Evolutionary conservation across 2,888 invertebrate genomes (phyloP), one percentile per base, ranked within the genome.

Genomic region (Harpagoxenus sublaevis): DNA sequence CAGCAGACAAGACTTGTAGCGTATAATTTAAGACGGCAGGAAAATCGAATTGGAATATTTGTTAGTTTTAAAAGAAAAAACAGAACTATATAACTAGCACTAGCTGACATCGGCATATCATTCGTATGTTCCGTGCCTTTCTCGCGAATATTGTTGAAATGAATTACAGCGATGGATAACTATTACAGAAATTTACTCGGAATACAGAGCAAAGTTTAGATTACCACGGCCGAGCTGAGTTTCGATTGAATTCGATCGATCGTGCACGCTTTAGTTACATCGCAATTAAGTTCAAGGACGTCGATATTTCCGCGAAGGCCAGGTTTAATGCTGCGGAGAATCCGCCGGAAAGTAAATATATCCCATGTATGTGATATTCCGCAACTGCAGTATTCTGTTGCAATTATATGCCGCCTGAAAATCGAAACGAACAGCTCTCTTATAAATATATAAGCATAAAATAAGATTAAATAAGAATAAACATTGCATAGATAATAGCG

Each of bases 281-380:
- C n/a, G 65, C 42, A 77, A 77, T 63, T 65, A 77, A 83, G 77
- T 83, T 83, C 83, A 83, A 77, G 77, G 83, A 55, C 65, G n/a
- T 63, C 65, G 45, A 79, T 79, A 71, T 57, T 79, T 71, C 57
- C 45, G 35, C 35, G 35, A 71, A 71, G 57, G 57, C 15, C 57
- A 71, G 5, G 15, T 79, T 79, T 71, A 79, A 71, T 10, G 45
- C 12, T 35, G 78, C 70, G 31, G 78, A 70, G 68, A 78, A 68
- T 42, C 18, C n/a, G 15, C 23, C 45, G 70, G 45, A 57, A 45
- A 71, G 45, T 57, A 70, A 78, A 53, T 42, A 28, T 68, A 78
- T 68, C 42, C 2, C 28, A 1, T 65, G 60, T 31, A 28, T 18
- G 3, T 28, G 74, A 31, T 45, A 65, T 48, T 35, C 23, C 48